Conservation (phyloP, 2,113 vertebrate genomes). For the Catharus minimus region DNA sequence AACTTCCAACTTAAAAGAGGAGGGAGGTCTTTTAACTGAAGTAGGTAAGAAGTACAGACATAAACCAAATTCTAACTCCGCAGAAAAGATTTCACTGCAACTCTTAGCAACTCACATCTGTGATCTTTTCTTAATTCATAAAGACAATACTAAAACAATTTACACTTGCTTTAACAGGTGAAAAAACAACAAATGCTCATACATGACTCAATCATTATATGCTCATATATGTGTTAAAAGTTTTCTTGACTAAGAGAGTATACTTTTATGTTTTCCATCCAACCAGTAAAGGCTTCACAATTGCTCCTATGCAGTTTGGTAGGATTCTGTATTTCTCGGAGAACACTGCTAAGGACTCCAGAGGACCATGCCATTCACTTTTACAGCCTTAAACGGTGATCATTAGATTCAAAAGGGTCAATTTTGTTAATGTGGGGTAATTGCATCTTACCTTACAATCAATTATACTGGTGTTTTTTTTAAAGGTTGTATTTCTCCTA, state of each 20-base stretch:
- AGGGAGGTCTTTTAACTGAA: background rate
- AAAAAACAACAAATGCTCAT: background rate
- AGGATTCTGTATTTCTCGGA: background rate
- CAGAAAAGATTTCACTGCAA: background rate
- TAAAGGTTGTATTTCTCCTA: background rate
- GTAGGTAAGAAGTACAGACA: background rate
- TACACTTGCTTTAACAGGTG: background rate
- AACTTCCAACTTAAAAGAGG: background rate
- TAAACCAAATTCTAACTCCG: background rate
- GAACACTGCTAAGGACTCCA: background rate
- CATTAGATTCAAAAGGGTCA: background rate
- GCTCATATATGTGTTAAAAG: background rate
- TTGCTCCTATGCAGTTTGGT: background rate
- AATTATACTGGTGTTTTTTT: background rate
- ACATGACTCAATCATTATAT: accelerated
- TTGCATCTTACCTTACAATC: background rate
- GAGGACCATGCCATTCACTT: background rate
- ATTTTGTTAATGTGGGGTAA: background rate
- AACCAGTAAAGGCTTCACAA: background rate
- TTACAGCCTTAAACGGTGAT: background rate
- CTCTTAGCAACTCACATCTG: background rate
- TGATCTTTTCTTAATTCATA: background rate
- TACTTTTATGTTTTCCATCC: background rate
- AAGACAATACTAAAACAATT: background rate
- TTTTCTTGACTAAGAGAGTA: background rate